Conservation (phyloP, 2,113 vertebrate genomes). For the Epinephelus moara region DNA sequence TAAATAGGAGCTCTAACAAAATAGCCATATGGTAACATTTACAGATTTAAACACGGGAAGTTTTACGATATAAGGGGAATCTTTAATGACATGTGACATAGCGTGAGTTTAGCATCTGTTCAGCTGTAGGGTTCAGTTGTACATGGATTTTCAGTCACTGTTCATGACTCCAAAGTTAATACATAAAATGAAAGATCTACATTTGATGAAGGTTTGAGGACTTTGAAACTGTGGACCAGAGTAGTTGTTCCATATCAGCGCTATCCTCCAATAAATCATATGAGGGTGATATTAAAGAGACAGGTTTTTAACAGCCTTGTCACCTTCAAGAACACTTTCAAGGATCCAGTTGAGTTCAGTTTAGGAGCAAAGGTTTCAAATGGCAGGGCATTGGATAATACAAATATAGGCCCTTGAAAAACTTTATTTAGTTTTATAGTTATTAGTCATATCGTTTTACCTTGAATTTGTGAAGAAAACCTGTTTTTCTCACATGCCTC, state of each 20-base stretch:
- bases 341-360: neutral
- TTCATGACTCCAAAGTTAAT: neutral
- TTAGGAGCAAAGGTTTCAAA: neutral
- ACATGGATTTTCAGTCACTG: constrained; percentile 1
- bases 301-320: neutral
- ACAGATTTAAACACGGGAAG: constrained; percentile 57
- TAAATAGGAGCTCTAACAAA: constrained; percentile 66
- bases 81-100: constrained; percentile 66
- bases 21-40: constrained; percentile 81
- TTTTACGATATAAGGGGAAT: constrained; percentile 56
- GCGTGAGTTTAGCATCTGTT: constrained; percentile 23
- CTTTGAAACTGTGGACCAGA: neutral
- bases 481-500: too few species aligned
- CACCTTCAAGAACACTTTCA: neutral
- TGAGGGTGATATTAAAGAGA: neutral
- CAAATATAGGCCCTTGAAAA: neutral
- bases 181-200: neutral
- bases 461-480: too few species aligned
- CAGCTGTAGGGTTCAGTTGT: constrained; percentile 8
- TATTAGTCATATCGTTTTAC: too few species aligned
- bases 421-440: neutral
- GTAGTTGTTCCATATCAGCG: neutral
- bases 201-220: neutral
- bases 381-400: too few species aligned
- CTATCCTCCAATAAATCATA: neutral